Evolutionary conservation across 1,140 invertebrate species (phyloP).

Genomic region (Calliopsis andreniformis): DNA sequence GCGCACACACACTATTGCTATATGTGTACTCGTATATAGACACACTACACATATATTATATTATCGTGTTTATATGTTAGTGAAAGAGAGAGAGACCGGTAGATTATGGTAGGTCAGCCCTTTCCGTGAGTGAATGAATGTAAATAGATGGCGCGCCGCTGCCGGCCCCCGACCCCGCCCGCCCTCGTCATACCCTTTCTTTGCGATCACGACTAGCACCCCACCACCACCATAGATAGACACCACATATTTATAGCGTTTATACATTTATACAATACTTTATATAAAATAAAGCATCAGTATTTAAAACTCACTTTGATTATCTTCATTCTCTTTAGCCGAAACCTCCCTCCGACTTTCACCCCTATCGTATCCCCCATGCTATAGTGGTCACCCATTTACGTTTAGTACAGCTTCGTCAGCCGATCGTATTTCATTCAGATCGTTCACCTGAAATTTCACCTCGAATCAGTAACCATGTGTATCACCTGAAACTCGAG

Average conservation of each 20-base stretch:
- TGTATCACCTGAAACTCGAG: not conserved
- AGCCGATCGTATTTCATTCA: no score
- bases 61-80: conserved; percentile 78
- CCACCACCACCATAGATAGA: conserved; percentile 81
- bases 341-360: not conserved
- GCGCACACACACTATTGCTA: conserved; percentile 65
- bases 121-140: conserved; percentile 81
- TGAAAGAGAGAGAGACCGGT: conserved; percentile 79
- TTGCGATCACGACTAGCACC: conserved; percentile 82
- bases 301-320: conserved; percentile 79
- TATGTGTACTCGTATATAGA: conserved; percentile 73
- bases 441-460: not conserved
- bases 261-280: conserved; percentile 83
- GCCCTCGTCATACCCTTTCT: conserved; percentile 80
- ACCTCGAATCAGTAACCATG: no score
- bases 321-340: conserved; percentile 26
- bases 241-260: conserved; percentile 82
- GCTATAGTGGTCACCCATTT: no score
- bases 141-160: conserved; percentile 81
- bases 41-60: conserved; percentile 73
- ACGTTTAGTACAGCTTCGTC: no score
- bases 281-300: conserved; percentile 83
- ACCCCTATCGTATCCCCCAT: no score
- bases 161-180: conserved; percentile 80
- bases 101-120: conserved; percentile 81